phyloP scores from a whole-genome alignment of 2,888 invertebrate species.

The Pristionchus exspectatus region DNA sequence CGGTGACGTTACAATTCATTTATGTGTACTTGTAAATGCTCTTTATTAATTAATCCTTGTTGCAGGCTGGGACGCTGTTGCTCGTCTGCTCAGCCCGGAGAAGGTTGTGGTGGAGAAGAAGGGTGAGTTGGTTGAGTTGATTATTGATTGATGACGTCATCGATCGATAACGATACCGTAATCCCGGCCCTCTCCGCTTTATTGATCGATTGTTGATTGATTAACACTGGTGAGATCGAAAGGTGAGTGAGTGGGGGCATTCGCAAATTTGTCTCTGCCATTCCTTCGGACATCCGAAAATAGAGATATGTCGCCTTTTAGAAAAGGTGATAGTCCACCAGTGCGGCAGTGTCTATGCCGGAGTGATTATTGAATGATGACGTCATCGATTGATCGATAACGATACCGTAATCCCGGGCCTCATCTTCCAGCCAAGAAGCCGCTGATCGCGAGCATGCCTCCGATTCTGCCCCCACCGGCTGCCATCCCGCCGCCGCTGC shows the following conservation, averaged over 20 bases:
- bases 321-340: background rate
- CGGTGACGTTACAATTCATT: no score
- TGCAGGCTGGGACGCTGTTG: conserved; percentile 49
- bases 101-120: conserved; percentile 51
- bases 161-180: background rate
- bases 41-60: background rate
- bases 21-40: no score
- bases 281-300: no score
- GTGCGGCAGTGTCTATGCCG: background rate
- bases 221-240: background rate
- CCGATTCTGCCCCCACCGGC: background rate
- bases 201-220: background rate
- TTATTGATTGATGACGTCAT: background rate
- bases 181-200: no score
- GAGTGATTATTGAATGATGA: background rate
- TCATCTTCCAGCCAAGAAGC: conserved; percentile 40
- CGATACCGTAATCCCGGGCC: background rate
- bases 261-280: no score
- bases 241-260: no score
- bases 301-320: background rate
- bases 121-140: background rate
- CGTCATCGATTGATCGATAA: no score
- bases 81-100: conserved; percentile 26
- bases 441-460: conserved; percentile 14
- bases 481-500: background rate